A percentile compares a stretch with the other conserved stretches of the same genome.
Conservation (phyloP, 1,140 invertebrate genomes). For the Hestina assimilis region DNA sequence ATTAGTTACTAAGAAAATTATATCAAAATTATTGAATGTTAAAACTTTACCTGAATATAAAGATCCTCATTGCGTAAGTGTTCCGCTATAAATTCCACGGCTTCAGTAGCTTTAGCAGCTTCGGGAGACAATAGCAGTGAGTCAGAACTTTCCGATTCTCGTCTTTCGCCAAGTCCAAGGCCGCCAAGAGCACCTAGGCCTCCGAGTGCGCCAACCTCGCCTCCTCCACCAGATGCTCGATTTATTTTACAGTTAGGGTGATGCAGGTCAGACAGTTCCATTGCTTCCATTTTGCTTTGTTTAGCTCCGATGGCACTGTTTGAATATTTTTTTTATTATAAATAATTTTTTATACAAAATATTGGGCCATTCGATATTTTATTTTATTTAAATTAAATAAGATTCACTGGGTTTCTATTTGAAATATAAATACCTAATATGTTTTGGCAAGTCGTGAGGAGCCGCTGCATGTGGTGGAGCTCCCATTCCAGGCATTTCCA, state of each 20-base stretch:
- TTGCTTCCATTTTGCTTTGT: constrained; percentile 92
- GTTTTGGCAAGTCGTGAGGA: constrained; percentile 88
- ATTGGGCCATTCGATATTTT: background rate
- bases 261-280: constrained; percentile 96
- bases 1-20: background rate
- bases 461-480: constrained; percentile 89
- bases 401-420: no score
- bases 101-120: constrained; percentile 96
- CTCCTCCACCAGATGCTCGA: constrained; percentile 87
- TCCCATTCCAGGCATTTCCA: constrained; percentile 94
- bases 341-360: constrained; percentile 2
- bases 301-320: constrained; percentile 78
- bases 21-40: background rate
- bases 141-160: constrained; percentile 94
- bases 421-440: constrained; percentile 79
- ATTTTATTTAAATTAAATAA: no score
- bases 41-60: constrained; percentile 91
- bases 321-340: background rate
- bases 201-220: constrained; percentile 81
- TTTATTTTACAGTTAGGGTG: constrained; percentile 98
- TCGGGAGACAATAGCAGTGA: constrained; percentile 93
- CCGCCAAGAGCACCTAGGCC: constrained; percentile 76
- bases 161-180: constrained; percentile 81
- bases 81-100: constrained; percentile 98
- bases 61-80: constrained; percentile 97